Evolutionary conservation across 2,113 vertebrate species (phyloP), one percentile per base, ranked within the genome.

Genomic region (Ovis canadensis): DNA sequence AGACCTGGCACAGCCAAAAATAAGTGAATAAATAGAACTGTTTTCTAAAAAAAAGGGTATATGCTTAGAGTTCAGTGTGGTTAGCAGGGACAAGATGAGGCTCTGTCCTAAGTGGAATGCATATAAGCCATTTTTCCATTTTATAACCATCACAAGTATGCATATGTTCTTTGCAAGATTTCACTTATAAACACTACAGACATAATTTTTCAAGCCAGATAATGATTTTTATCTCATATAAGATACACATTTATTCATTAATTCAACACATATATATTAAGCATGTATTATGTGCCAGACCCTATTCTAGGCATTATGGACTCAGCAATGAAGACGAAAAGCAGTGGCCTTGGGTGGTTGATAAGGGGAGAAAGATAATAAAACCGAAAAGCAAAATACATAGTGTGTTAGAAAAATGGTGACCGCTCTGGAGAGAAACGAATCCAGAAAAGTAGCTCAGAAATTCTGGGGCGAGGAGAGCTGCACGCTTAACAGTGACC

Each of bases 401-500:
- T 12, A 25, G 14, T 6, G 0, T 31, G 21, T 40, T 59, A 36
- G 36, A 60, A 91, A 57, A 52, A 23, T 52, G 3, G 3, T 6
- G 48, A 10, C 25, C 21, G 9, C 21, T 55, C 27, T 17, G 33
- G 36, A 54, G n/a, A 90, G 89, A 92, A 87, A 19, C 10, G 21
- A 10, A 9, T 36, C 40, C 12, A 11, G 6, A 77, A 59, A 50
- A 19, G 4, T 4, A 43, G 81, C 31, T 33, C 54, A 16, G 29
- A 16, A 84, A 33, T 50, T 15, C 77, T 4, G 27, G 15, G 31
- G 2, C 5, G 17, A 67, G 2, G 9, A 50, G 16, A 67, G 33
- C 0, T 5, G 6, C 21, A 23, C 1, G 17, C 54, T 8, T 43
- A 19, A 82, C 7, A 57, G 36, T 4, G 21, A 17, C 6, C 17